Evolutionary conservation across 2,888 invertebrate genomes (phyloP).

Genomic region (Scaptomyza cyrtandrae): DNA sequence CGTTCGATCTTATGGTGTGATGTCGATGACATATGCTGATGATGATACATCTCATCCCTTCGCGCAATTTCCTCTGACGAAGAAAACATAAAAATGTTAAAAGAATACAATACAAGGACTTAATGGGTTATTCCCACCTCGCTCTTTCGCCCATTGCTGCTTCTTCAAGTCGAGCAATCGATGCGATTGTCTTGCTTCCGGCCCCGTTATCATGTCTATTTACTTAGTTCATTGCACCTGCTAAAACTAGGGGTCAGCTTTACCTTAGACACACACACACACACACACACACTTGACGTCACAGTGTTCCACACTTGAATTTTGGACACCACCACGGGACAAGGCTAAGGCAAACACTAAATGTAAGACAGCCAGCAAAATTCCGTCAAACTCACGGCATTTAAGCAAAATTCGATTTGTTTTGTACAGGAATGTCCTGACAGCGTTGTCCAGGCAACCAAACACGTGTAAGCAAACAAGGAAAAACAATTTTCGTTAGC

Average conservation of each 20-base stretch:
- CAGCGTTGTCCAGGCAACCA: slow-evolving; percentile 65
- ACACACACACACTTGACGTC: slow-evolving; percentile 17
- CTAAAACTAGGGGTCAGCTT: slow-evolving; percentile 21
- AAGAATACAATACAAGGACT: neutral
- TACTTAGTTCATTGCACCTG: slow-evolving; percentile 68
- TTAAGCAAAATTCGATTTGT: slow-evolving; percentile 57
- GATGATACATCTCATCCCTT: slow-evolving; percentile 90
- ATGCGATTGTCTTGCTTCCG: slow-evolving; percentile 81
- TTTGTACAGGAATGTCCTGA: slow-evolving; percentile 76
- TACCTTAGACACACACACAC: slow-evolving; percentile 4
- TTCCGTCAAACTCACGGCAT: slow-evolving; percentile 61
- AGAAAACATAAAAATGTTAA: neutral
- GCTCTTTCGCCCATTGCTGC: slow-evolving; percentile 96
- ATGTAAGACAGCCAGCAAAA: slow-evolving; percentile 50
- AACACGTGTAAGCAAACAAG: slow-evolving; percentile 48
- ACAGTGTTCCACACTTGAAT: neutral
- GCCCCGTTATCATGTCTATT: slow-evolving; percentile 80
- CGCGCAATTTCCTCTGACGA: slow-evolving; percentile 91
- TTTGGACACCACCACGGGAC: slow-evolving; percentile 45
- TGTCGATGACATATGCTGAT: slow-evolving; percentile 83
- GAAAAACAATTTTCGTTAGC: no score
- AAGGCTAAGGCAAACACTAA: slow-evolving; percentile 65
- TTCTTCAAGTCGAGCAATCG: slow-evolving; percentile 94
- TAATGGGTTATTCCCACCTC: slow-evolving; percentile 87
- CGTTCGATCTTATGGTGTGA: slow-evolving; percentile 84